Evolutionary conservation across 2,797 vertebrate species (phyloP).

Genomic region (Phrynocephalus vlangalii): DNA sequence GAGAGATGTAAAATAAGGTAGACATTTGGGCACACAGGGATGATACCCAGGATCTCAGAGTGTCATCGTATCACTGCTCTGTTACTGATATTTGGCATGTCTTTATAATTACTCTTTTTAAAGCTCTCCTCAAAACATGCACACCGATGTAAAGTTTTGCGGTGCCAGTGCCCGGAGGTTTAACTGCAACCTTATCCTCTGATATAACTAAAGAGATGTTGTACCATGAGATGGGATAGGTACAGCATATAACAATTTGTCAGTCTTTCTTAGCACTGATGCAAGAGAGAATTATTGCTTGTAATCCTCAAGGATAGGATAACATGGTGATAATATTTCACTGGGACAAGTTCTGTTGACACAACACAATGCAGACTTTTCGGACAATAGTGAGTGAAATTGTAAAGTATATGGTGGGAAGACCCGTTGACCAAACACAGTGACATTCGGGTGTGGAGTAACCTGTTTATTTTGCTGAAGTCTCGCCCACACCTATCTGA

Average conservation of each 20-base stretch:
- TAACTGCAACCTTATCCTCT: neutral
- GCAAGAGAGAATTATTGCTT: neutral
- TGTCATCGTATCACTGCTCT: neutral
- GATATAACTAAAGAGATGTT: neutral
- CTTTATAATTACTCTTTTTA: neutral
- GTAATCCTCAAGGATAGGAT: neutral
- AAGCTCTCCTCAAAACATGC: neutral
- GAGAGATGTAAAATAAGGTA: neutral
- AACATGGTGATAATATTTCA: neutral
- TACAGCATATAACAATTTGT: neutral
- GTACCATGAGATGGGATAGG: neutral
- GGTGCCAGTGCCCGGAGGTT: neutral
- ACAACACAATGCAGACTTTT: constrained; percentile 32
- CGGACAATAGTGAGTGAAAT: neutral
- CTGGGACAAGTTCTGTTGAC: constrained; percentile 21
- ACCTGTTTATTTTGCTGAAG: neutral
- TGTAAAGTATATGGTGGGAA: neutral
- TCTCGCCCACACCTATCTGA: neutral
- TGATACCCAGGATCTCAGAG: neutral
- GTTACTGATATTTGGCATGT: neutral
- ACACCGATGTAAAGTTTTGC: neutral
- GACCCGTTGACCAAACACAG: constrained; percentile 1
- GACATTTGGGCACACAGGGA: neutral
- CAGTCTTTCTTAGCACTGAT: neutral
- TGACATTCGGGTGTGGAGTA: neutral